A percentile compares a stretch with the other conserved stretches of the same genome.
These are phyloP conservation scores for Synergus japonicus DNA, from an alignment of 2,888 invertebrate genomes.

Conservation along the genomic window DNA sequence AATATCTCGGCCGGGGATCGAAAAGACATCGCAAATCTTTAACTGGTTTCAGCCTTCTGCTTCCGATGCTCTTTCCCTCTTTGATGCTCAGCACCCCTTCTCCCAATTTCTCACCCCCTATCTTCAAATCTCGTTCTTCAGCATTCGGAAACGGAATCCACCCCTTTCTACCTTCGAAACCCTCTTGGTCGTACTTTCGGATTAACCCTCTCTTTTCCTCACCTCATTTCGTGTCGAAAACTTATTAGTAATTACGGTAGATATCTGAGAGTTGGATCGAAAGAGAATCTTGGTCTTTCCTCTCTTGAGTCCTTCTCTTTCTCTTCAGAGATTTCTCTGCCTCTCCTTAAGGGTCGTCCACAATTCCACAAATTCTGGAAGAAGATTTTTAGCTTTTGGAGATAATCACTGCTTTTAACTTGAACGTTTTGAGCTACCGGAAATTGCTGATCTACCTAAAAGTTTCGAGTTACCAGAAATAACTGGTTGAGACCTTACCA, in stretches of 20 bases:
- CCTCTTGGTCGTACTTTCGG: constrained; percentile 76
- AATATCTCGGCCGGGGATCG: constrained; percentile 76
- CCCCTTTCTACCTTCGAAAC: constrained; percentile 58
- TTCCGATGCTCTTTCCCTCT: constrained; percentile 61
- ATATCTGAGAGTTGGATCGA: constrained; percentile 73
- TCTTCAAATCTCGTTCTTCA: constrained; percentile 42
- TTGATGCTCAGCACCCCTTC: constrained; percentile 16
- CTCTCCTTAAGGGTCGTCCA: neutral
- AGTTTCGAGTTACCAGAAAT: no score
- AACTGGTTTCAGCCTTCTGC: constrained; percentile 74
- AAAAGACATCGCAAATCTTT: constrained; percentile 78
- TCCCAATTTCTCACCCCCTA: constrained; percentile 42
- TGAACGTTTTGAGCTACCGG: no score
- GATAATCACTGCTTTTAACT: neutral
- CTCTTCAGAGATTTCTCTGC: neutral
- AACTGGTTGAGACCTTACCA: neutral
- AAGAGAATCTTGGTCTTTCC: constrained; percentile 58
- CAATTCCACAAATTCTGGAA: neutral
- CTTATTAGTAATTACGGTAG: constrained; percentile 77
- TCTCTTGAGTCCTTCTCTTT: constrained; percentile 33
- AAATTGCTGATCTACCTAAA: no score
- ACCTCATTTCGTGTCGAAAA: constrained; percentile 78
- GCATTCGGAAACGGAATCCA: constrained; percentile 52
- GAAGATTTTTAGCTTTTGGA: neutral
- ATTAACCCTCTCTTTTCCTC: constrained; percentile 77